Conservation (phyloP, 2,797 vertebrate species). For the Enteromius unitaeniatus region DNA sequence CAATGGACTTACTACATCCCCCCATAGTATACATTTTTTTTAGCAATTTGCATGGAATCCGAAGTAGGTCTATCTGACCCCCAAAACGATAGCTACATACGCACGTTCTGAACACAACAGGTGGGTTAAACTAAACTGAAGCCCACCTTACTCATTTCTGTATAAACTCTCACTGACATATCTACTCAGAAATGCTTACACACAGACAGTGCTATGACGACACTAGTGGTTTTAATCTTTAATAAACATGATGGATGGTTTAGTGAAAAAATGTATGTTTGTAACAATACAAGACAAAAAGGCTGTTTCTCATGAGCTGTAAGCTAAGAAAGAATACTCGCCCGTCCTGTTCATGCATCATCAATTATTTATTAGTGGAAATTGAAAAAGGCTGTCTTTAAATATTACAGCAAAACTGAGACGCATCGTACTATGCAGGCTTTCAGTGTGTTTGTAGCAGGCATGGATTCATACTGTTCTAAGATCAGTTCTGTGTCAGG, state of each 20-base stretch:
- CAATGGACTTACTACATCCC: neutral
- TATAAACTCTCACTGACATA: neutral
- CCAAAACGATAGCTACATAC: neutral
- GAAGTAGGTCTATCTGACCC: neutral
- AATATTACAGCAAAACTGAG: neutral
- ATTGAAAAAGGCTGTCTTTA: slow-evolving; percentile 18
- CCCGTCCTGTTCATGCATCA: neutral
- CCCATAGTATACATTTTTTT: neutral
- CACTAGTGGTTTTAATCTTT: neutral
- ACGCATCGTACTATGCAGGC: neutral
- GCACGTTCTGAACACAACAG: neutral
- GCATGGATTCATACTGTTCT: neutral
- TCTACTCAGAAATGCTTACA: neutral
- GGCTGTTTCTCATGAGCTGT: neutral
- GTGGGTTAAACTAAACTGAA: neutral
- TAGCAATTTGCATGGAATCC: neutral
- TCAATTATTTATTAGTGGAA: slow-evolving; percentile 14
- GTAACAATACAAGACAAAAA: neutral
- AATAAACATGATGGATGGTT: slow-evolving; percentile 2
- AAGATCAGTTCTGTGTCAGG: neutral
- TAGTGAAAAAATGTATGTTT: neutral
- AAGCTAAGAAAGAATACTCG: neutral
- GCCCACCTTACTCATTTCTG: neutral
- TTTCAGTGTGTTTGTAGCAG: neutral
- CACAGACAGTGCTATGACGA: neutral